Evolutionary conservation across 2,113 vertebrate species (phyloP), one percentile per base, ranked within the genome.

Genomic region (Gambusia holbrooki): DNA sequence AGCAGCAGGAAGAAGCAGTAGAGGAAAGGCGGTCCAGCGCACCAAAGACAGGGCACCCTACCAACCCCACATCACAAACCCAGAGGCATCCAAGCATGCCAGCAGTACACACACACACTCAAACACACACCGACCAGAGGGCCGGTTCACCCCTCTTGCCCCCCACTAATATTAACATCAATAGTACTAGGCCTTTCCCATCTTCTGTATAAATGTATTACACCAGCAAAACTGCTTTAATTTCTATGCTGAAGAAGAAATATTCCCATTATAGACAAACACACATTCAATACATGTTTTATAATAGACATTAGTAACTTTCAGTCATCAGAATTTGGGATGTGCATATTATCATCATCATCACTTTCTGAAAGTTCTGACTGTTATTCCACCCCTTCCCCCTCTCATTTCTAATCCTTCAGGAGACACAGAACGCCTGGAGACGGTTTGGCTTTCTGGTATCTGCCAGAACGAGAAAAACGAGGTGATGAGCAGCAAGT

Each of bases 391-490:
- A 4, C 15, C 25, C 11, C 27, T 27, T 27, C 27, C 27, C 1
- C 42, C 30, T 66, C 61, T 80, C 40, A 15, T 25, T 13, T 40
- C 14, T 27, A 67, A 76, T 68, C 61, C 30, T 80, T 5, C 91
- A 99, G 98, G 97, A 30, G 97, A 98, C 84, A 99, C 97, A 0
- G 95, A 98, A 91, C 98, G 97, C 67, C 90, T 99, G 91, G 96
- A 99, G 93, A 98, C 97, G 0, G 97, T 99, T 82, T 99, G 98
- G 98, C 90, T 99, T 42, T 98, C 98, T 0, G 98, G 98, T 14
- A 99, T 99, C 93, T 99, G 98, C 88, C 97, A 98, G 92, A 99
- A 98, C 0, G 98, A 99, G 95, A 99, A 99, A 94, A 99, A 98
- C 0, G 98, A 99, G 81, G 98, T 97, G 85, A 98, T 99, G 96